Percentiles rank a stretch among this genome's conserved stretches.
Evolutionary conservation across 2,797 vertebrate genomes (phyloP).

Genomic region (Psittacula echo): DNA sequence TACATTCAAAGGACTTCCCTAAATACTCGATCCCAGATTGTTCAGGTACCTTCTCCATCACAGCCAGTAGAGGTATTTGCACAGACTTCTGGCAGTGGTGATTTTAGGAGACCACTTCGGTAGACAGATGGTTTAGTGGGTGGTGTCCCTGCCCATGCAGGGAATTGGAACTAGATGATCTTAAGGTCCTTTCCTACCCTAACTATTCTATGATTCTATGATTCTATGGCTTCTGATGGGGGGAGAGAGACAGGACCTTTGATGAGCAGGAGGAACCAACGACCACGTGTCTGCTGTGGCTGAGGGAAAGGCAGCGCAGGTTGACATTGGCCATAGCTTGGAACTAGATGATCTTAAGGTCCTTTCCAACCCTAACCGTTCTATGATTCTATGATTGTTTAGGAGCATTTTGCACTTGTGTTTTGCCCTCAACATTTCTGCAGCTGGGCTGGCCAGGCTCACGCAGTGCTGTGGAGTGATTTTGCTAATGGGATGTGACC

Average conservation of each 20-base stretch:
- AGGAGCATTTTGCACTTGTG: background rate
- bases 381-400: background rate
- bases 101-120: too few relatives aligned
- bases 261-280: background rate
- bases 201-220: background rate
- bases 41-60: background rate
- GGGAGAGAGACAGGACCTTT: background rate
- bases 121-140: background rate
- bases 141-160: background rate
- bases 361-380: background rate
- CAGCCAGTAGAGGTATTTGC: background rate
- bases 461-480: conserved; percentile 4
- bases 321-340: background rate
- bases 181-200: background rate
- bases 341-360: background rate
- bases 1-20: background rate
- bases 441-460: background rate
- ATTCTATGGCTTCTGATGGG: background rate
- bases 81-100: background rate
- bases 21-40: background rate
- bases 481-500: conserved; percentile 68
- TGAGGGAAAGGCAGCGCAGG: fast-evolving
- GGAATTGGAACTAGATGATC: background rate
- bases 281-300: fast-evolving
- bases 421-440: background rate